Percentiles rank a stretch among this genome's conserved stretches.
phyloP scores from a whole-genome alignment of 2,113 vertebrate species.

The Bos javanicus region DNA sequence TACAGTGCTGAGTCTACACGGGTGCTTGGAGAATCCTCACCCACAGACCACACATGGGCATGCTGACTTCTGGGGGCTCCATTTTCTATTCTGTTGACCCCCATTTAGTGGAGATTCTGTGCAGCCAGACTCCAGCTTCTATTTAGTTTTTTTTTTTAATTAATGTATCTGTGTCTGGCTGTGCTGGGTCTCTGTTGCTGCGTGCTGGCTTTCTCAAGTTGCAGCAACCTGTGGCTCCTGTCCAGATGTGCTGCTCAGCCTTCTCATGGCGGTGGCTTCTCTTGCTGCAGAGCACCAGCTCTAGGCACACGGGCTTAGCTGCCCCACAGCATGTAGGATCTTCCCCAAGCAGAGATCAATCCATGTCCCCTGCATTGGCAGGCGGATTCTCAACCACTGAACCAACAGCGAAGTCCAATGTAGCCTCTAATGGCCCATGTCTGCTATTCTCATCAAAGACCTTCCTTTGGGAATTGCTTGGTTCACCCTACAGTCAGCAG shows the following conservation, averaged over 20 bases:
- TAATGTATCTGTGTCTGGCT: not conserved
- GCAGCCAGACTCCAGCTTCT: not conserved
- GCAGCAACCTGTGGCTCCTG: not conserved
- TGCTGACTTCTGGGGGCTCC: not conserved
- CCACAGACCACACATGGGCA: fast-evolving
- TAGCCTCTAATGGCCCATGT: not conserved
- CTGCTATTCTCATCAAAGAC: not conserved
- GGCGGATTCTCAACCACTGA: not conserved
- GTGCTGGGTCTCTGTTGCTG: not conserved
- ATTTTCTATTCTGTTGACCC: not conserved
- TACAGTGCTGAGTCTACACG: fast-evolving
- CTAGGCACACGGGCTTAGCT: not conserved
- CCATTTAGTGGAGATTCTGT: not conserved
- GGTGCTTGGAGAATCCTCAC: fast-evolving
- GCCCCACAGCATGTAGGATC: not conserved
- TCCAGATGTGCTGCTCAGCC: not conserved
- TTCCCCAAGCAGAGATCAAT: not conserved
- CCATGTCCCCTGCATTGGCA: not conserved
- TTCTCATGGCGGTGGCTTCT: not conserved
- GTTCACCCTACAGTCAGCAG: not conserved
- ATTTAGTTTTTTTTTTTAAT: not conserved
- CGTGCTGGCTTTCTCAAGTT: not conserved
- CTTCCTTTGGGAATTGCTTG: not conserved
- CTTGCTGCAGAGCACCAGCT: not conserved
- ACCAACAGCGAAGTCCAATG: not conserved